Conservation (phyloP, 2,888 invertebrate species). For the Hylaea fasciaria region DNA sequence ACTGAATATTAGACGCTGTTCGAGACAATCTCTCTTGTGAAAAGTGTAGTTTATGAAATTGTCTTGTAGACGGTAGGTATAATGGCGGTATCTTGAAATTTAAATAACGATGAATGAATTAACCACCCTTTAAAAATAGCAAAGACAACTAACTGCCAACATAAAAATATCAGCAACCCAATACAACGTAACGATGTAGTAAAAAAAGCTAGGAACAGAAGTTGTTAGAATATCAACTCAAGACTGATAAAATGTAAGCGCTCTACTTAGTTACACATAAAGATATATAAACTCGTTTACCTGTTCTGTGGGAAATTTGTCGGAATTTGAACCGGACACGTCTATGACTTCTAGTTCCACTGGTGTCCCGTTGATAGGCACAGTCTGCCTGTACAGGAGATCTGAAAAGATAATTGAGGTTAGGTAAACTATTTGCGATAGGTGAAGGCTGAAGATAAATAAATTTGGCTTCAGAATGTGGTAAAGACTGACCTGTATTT, state of each 20-base stretch:
- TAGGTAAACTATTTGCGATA: conserved; percentile 37
- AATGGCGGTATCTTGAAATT: too few species aligned
- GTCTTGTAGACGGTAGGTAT: too few species aligned
- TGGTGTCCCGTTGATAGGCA: conserved; percentile 89
- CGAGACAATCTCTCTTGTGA: not conserved
- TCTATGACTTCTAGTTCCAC: conserved; percentile 92
- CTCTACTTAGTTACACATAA: not conserved
- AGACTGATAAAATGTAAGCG: conserved; percentile 7
- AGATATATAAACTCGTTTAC: conserved; percentile 53
- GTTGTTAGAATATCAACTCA: conserved; percentile 12
- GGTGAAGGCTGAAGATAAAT: conserved; percentile 13
- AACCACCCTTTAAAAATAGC: not conserved
- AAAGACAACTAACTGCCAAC: not conserved
- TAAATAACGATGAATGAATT: not conserved
- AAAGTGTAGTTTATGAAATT: not conserved
- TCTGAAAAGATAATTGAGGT: conserved; percentile 81
- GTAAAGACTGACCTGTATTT: conserved; percentile 87
- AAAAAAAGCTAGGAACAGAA: not conserved
- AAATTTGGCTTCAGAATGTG: conserved; percentile 14
- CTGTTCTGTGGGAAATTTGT: conserved; percentile 86
- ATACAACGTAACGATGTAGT: conserved; percentile 14
- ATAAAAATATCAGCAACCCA: conserved; percentile 14
- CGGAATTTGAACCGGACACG: conserved; percentile 89
- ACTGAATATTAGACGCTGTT: not conserved
- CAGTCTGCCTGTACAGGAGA: conserved; percentile 90